Evolutionary conservation across 2,797 vertebrate species (phyloP).

Genomic region (Heliangelus exortis): DNA sequence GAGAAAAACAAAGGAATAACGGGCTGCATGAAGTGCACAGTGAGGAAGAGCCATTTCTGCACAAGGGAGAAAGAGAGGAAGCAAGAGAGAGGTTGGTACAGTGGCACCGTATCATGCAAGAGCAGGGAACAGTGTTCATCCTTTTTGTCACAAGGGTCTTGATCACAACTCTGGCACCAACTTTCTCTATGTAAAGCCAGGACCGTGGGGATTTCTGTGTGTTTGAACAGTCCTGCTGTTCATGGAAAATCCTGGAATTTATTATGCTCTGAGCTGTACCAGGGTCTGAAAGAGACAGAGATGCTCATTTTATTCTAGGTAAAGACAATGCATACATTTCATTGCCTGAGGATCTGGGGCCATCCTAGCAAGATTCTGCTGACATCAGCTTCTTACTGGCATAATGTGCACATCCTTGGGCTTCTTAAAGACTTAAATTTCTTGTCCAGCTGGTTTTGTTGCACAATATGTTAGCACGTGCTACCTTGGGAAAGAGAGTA

Average conservation of each 20-base stretch:
- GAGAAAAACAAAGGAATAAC: background rate
- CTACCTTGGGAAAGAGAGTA: conserved; percentile 17
- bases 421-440: background rate
- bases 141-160: background rate
- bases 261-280: background rate
- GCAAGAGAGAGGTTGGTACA: background rate
- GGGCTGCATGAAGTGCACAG: background rate
- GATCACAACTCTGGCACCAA: background rate
- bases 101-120: background rate
- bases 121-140: background rate
- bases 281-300: background rate
- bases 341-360: background rate
- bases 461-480: background rate
- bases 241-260: background rate
- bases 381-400: background rate
- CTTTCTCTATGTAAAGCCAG: background rate
- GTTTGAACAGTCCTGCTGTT: background rate
- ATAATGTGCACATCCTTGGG: background rate
- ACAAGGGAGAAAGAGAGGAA: background rate
- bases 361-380: background rate
- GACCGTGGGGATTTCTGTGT: background rate
- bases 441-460: conserved; percentile 42
- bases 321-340: background rate
- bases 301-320: background rate
- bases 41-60: background rate